Conservation (phyloP, 2,888 invertebrate genomes). For the Tiliacea aurago region DNA sequence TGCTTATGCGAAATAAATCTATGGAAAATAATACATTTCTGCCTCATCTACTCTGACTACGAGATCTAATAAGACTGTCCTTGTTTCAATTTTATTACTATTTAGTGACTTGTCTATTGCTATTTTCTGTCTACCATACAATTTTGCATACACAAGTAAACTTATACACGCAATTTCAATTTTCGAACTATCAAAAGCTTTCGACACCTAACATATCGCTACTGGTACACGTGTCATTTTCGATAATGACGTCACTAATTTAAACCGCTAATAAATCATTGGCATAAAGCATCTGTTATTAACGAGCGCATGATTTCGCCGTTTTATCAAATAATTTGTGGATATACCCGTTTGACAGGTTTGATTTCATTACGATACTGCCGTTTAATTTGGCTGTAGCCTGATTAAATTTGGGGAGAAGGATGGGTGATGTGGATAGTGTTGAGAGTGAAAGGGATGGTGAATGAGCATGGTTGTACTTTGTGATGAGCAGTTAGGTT, state of each 20-base stretch:
- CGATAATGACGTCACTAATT: constrained; percentile 43
- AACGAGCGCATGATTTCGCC: constrained; percentile 53
- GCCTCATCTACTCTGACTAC: not conserved
- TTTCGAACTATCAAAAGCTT: constrained; percentile 21
- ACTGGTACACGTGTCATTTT: constrained; percentile 23
- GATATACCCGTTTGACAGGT: constrained; percentile 53
- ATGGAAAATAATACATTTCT: not conserved
- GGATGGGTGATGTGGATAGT: constrained; percentile 2
- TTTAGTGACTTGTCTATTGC: not conserved
- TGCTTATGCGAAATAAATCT: not conserved
- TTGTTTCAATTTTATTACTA: no score
- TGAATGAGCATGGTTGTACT: not conserved
- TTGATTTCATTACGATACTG: constrained; percentile 62
- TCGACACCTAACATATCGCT: constrained; percentile 22
- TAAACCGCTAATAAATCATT: constrained; percentile 48
- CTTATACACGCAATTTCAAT: not conserved
- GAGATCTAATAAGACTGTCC: not conserved
- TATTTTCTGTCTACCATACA: not conserved
- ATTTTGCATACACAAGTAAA: no score
- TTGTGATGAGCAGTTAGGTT: not conserved
- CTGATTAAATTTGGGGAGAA: constrained; percentile 46
- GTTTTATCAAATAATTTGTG: constrained; percentile 62
- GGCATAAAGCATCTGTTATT: constrained; percentile 43
- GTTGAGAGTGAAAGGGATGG: not conserved
- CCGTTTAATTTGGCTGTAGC: constrained; percentile 42